A percentile compares a stretch with the other conserved stretches of the same genome.
Conservation (phyloP, 2,888 invertebrate species). For the Sinotaia quadrata region DNA sequence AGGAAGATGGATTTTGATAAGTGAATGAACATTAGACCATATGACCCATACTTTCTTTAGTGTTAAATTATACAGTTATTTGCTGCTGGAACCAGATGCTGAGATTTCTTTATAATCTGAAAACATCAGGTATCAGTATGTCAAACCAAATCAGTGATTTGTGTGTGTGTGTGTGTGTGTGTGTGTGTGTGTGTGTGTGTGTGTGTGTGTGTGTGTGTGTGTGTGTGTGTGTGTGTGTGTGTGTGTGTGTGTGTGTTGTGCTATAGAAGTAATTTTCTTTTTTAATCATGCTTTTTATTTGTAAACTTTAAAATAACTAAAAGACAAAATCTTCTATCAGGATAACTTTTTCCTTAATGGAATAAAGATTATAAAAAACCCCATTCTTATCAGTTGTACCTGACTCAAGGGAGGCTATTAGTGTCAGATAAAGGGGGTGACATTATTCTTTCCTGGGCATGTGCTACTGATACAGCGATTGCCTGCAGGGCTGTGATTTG, state of each 20-base stretch:
- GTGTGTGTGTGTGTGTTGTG: background rate
- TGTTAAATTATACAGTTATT: background rate
- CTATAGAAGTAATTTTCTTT: background rate
- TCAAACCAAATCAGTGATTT: background rate
- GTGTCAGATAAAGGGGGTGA: no score
- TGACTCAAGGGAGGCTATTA: no score
- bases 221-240: background rate
- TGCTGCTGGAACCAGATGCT: no score
- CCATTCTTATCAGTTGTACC: no score
- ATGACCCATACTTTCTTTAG: background rate
- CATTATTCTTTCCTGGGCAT: no score
- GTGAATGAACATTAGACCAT: background rate
- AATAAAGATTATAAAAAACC: no score
- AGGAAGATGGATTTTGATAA: no score
- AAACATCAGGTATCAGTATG: background rate
- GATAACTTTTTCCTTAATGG: no score
- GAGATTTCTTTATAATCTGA: no score
- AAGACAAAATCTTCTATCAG: background rate
- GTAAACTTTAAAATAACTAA: background rate
- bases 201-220: conserved; percentile 11
- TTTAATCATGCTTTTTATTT: background rate
- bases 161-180: background rate
- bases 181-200: conserved; percentile 11
- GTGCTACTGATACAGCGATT: no score
- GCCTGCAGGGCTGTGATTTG: no score